A percentile compares a stretch with the other conserved stretches of the same genome.
These are phyloP conservation scores for Drosophila sp. DNA, from an alignment of 1,140 invertebrate genomes.

Conservation along the genomic window DNA sequence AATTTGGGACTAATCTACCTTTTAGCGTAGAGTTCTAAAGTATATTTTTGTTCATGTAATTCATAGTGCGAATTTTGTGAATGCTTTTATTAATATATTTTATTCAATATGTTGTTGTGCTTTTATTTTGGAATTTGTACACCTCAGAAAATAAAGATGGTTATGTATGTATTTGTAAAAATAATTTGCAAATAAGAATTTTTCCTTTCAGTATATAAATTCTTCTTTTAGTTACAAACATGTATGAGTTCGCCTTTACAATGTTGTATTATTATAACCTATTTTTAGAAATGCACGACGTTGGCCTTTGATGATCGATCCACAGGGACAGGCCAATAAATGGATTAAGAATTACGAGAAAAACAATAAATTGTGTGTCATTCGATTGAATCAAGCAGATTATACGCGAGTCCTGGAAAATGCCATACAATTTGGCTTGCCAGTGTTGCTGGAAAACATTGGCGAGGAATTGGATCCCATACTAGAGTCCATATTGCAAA, in stretches of 20 bases:
- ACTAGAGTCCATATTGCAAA: constrained; percentile 93
- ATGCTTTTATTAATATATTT: not conserved
- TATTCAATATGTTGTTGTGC: not conserved
- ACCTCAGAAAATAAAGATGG: too few species aligned
- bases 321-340: constrained; percentile 96
- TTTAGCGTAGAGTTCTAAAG: too few species aligned
- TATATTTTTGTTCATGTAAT: too few species aligned
- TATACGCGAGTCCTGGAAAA: constrained; percentile 95
- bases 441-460: constrained; percentile 94
- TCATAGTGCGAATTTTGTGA: not conserved
- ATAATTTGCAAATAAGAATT: too few species aligned
- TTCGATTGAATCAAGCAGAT: constrained; percentile 92
- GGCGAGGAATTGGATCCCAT: constrained; percentile 95
- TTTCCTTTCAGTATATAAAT: not conserved
- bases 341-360: constrained; percentile 98
- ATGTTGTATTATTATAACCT: constrained; percentile 31
- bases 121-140: not conserved
- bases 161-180: too few species aligned
- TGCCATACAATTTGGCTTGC: constrained; percentile 96
- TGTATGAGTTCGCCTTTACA: not conserved
- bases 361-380: constrained; percentile 92
- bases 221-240: not conserved
- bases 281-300: constrained; percentile 90
- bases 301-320: constrained; percentile 97
- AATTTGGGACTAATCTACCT: not conserved